A percentile compares a stretch with the other conserved stretches of the same genome.
These are phyloP conservation scores for Temnothorax curvispinosus DNA, from an alignment of 1,140 invertebrate genomes.

Conservation along the genomic window DNA sequence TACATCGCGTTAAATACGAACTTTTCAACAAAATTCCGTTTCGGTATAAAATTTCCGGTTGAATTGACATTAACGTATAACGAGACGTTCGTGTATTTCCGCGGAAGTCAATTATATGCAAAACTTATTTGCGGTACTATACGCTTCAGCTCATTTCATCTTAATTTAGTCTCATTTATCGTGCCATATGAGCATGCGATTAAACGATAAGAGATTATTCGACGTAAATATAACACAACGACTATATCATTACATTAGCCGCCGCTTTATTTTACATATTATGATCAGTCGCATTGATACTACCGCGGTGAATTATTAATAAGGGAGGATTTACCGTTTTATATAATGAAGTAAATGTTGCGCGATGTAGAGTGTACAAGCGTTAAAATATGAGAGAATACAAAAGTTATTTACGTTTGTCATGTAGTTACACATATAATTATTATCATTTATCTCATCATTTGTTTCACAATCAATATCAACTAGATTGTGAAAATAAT, in stretches of 20 bases:
- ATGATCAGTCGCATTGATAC: background rate
- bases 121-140: constrained; percentile 3
- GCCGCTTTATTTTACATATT: constrained; percentile 18
- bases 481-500: background rate
- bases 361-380: background rate
- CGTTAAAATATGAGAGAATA: background rate
- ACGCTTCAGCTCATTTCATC: background rate
- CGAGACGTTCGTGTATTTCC: background rate
- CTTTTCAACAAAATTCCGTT: constrained; percentile 1
- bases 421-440: background rate
- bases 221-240: constrained; percentile 13
- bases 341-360: constrained; percentile 19
- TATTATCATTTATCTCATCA: background rate
- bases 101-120: constrained; percentile 2
- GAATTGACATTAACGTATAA: constrained; percentile 23
- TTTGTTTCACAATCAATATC: background rate
- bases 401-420: constrained; percentile 25
- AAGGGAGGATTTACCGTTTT: background rate
- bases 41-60: background rate
- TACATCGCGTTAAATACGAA: constrained; percentile 34
- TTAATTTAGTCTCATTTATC: background rate
- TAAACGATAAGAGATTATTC: constrained; percentile 14
- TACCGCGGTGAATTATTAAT: constrained; percentile 12
- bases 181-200: background rate
- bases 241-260: constrained; percentile 13